Conservation (phyloP, 1,140 invertebrate genomes). For the Stegodyphus dumicola region DNA sequence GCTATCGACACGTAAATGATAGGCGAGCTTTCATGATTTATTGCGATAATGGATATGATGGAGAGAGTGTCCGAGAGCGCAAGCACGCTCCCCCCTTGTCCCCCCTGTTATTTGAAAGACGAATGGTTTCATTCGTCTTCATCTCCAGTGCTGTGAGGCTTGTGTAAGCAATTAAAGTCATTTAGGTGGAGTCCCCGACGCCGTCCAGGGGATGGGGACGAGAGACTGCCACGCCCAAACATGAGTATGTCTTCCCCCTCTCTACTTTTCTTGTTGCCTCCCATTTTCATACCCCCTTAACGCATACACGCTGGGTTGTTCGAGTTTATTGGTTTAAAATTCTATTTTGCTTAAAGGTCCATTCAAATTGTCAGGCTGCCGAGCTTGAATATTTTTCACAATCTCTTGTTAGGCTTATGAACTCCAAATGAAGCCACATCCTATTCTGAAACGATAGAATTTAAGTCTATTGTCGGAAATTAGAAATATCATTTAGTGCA, state of each 20-base stretch:
- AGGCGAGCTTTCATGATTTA: conserved; percentile 60
- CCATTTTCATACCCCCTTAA: background rate
- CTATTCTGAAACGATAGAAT: no score
- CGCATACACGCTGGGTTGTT: no score
- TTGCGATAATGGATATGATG: conserved; percentile 59
- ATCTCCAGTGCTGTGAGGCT: conserved; percentile 44
- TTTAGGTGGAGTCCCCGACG: conserved; percentile 60
- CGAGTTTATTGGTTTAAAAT: no score
- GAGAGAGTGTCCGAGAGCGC: conserved; percentile 50
- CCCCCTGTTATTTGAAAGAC: conserved; percentile 60
- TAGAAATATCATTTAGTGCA: no score
- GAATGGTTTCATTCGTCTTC: conserved; percentile 58
- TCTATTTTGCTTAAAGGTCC: no score
- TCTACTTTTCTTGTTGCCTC: background rate
- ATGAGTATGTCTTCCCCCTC: conserved; percentile 22
- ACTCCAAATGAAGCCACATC: no score
- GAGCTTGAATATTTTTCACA: no score
- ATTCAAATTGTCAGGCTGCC: no score
- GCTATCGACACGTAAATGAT: conserved; percentile 61
- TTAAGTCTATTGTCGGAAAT: no score
- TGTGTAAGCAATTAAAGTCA: conserved; percentile 61
- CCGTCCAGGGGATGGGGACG: conserved; percentile 16
- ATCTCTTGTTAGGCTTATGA: no score
- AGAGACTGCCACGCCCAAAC: conserved; percentile 55
- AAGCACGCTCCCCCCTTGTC: conserved; percentile 10